phyloP scores from a whole-genome alignment of 2,888 invertebrate species.

The Phyllotreta striolata region DNA sequence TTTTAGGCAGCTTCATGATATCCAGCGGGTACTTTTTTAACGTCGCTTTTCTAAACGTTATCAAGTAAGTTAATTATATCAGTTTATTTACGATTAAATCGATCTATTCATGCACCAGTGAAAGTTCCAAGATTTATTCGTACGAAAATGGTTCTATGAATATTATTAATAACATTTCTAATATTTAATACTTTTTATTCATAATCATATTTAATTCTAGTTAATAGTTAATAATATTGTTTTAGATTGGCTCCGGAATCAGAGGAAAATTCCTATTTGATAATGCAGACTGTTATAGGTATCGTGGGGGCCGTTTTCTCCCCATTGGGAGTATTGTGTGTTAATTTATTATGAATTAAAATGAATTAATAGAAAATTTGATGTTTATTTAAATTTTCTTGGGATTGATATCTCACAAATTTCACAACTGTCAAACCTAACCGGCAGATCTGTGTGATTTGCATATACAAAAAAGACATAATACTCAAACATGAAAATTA shows the following conservation, averaged over 20 bases:
- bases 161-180: no score
- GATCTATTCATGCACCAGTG: no score
- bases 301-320: slow-evolving; percentile 33
- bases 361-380: slow-evolving; percentile 2
- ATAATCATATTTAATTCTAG: not conserved
- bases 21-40: slow-evolving; percentile 38
- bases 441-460: no score
- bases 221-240: slow-evolving; percentile 1
- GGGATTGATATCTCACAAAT: no score
- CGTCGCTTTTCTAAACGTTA: slow-evolving; percentile 36
- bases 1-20: slow-evolving; percentile 36
- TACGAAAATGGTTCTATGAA: no score
- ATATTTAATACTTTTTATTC: not conserved
- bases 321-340: slow-evolving; percentile 33
- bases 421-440: no score
- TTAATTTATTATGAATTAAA: slow-evolving; percentile 30
- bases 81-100: no score
- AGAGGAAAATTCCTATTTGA: slow-evolving; percentile 31
- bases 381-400: not conserved
- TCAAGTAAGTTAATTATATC: slow-evolving; percentile 32
- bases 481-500: no score
- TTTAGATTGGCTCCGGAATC: slow-evolving; percentile 30
- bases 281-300: slow-evolving; percentile 34
- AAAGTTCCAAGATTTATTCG: not conserved
- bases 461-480: no score